phyloP scores from a whole-genome alignment of 2,797 vertebrate genomes.

The Urophycis tenuis region DNA sequence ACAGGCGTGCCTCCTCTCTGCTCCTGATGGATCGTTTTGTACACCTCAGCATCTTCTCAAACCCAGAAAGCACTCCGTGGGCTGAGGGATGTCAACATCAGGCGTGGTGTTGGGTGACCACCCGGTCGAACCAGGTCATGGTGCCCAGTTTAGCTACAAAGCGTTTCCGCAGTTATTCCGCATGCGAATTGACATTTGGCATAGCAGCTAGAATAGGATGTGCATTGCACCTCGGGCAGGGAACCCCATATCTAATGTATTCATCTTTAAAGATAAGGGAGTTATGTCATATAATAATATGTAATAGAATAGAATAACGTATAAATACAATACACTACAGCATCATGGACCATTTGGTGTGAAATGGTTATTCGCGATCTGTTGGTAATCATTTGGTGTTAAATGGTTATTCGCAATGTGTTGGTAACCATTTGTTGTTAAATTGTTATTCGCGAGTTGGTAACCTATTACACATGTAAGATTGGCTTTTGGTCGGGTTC shows the following conservation, averaged over 20 bases:
- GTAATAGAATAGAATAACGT: not conserved
- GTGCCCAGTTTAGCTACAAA: not conserved
- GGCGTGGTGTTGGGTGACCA: not conserved
- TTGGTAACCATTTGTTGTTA: not conserved
- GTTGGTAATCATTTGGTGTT: not conserved
- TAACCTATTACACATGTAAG: not conserved
- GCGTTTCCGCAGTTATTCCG: not conserved
- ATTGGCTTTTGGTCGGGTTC: not conserved
- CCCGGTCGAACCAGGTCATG: not conserved
- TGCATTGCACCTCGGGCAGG: not conserved
- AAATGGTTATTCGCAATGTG: not conserved
- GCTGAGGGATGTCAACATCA: not conserved
- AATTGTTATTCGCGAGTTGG: not conserved
- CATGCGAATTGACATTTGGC: not conserved
- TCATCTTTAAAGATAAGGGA: not conserved
- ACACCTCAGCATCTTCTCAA: slow-evolving; percentile 38
- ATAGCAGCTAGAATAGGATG: not conserved
- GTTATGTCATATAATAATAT: not conserved
- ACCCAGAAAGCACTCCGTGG: not conserved
- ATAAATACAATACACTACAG: not conserved
- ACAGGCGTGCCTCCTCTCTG: slow-evolving; percentile 19
- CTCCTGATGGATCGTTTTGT: slow-evolving; percentile 38
- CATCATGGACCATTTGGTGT: not conserved
- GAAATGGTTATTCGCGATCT: not conserved
- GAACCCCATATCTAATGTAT: not conserved